Evolutionary conservation across 2,888 invertebrate genomes (phyloP).

Genomic region (Digitonthophagus gazella): DNA sequence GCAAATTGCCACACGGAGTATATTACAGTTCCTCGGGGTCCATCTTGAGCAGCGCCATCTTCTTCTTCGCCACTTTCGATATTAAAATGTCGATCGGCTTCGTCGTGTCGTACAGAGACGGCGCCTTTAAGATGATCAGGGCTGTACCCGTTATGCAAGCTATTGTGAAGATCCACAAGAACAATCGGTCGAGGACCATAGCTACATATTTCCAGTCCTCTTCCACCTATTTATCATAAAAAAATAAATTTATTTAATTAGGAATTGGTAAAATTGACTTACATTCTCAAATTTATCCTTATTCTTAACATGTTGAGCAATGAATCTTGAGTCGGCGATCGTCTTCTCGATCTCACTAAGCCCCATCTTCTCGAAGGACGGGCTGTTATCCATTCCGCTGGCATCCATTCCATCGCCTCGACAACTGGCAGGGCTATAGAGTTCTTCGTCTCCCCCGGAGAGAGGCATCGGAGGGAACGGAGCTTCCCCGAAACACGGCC

Average conservation of each 20-base stretch:
- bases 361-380: constrained; percentile 78
- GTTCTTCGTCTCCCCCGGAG: constrained; percentile 79
- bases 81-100: constrained; percentile 87
- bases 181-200: constrained; percentile 94
- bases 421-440: constrained; percentile 68
- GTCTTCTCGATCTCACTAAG: constrained; percentile 88
- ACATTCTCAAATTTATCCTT: constrained; percentile 93
- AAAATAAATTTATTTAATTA: neutral
- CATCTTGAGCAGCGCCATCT: constrained; percentile 84
- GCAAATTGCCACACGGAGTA: constrained; percentile 20
- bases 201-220: constrained; percentile 98
- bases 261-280: constrained; percentile 42
- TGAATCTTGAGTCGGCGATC: constrained; percentile 88
- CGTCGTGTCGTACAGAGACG: constrained; percentile 86
- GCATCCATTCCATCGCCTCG: constrained; percentile 54
- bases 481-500: constrained; percentile 64
- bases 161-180: constrained; percentile 92
- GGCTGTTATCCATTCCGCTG: constrained; percentile 60
- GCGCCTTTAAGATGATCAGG: constrained; percentile 85
- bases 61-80: constrained; percentile 89
- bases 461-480: constrained; percentile 68
- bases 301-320: constrained; percentile 93
- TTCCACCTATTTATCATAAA: constrained; percentile 66
- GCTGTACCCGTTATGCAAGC: constrained; percentile 90
- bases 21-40: constrained; percentile 60